Percentiles rank a stretch among this genome's conserved stretches.
Conservation (phyloP, 2,113 vertebrate species). For the Numenius arquata region DNA sequence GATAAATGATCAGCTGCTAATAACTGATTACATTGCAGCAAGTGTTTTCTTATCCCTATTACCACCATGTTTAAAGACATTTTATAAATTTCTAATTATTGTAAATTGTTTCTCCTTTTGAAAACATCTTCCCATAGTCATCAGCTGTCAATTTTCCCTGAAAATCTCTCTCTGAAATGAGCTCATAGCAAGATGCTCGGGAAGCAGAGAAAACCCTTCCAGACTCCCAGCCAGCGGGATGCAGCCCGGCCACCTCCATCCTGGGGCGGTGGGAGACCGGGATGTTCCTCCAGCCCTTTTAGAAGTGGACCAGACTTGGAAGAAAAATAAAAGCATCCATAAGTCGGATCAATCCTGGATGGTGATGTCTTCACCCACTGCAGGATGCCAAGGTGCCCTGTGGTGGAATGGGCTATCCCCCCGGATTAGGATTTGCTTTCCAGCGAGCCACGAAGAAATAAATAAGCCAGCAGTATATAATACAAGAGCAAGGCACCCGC, state of each 20-base stretch:
- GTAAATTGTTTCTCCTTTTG: slow-evolving; percentile 72
- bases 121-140: slow-evolving; percentile 69
- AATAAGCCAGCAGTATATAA: neutral
- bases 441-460: neutral
- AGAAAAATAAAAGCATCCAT: neutral
- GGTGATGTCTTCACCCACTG: neutral
- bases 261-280: accelerated
- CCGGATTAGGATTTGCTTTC: neutral
- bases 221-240: neutral
- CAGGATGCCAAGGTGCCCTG: accelerated
- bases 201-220: neutral
- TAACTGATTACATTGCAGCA: slow-evolving; percentile 76
- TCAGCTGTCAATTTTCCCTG: slow-evolving; percentile 31
- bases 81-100: slow-evolving; percentile 80
- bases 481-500: neutral
- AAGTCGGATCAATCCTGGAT: neutral
- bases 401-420: neutral
- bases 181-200: neutral
- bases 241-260: neutral
- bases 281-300: neutral
- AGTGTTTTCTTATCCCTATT: slow-evolving; percentile 75
- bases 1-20: slow-evolving; percentile 83
- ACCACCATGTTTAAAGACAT: slow-evolving; percentile 76
- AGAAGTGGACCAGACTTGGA: neutral
- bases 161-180: slow-evolving; percentile 17